Base-by-base conservation (phyloP, 2,888 invertebrate genomes). In the Agelastica alni region DNA sequence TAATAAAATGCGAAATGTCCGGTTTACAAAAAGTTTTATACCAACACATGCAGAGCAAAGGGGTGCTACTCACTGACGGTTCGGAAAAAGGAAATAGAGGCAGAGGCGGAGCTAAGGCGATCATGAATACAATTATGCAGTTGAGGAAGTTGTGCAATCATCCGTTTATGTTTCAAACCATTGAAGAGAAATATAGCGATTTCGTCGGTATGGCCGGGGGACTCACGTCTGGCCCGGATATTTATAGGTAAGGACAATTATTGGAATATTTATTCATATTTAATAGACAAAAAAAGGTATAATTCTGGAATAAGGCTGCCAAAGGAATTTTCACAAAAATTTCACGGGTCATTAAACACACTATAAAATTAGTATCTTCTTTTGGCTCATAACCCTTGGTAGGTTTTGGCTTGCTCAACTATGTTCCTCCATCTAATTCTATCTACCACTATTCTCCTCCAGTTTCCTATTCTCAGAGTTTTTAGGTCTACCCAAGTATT, bases 71-170 rank as follows among this genome's bases (percentile, higher is more conserved):
- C 1, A 97, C 96, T 0, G 96, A 97, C 76, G 96, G 96, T 6
- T 95, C 95, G 0, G 96, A 96, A 77, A 94, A 93, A 72, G 96
- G 96, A 56, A 94, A 92, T 75, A 89, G 91, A 30, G 49, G 51
- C 17, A 93, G 93, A 66, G 93, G 92, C 46, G 96, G 96, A 5
- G 91, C 96, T 17, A 96, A 96, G 77, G 93, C 96, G 1, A 81
- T 99, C 14, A 98, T 98, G 97, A 99, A 99, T 79, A 99, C 98
- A 0, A 96, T 99, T 69, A 97, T 99, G 68, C 99, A 99, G 77
- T 81, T 99, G 67, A 84, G 98, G 59, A 99, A 99, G 79, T 85
- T 99, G 39, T 99, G 98, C 80, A 99, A 99, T 80, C 99, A 99
- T 81, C 99, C 99, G 2, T 99, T 99, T 80, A 96, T 99, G 93